Percentiles rank a stretch among this genome's conserved stretches.
These are phyloP conservation scores for Bergia puertoricense DNA, from an alignment of 92 coral and sea anemone genomes.

Conservation along the genomic window DNA sequence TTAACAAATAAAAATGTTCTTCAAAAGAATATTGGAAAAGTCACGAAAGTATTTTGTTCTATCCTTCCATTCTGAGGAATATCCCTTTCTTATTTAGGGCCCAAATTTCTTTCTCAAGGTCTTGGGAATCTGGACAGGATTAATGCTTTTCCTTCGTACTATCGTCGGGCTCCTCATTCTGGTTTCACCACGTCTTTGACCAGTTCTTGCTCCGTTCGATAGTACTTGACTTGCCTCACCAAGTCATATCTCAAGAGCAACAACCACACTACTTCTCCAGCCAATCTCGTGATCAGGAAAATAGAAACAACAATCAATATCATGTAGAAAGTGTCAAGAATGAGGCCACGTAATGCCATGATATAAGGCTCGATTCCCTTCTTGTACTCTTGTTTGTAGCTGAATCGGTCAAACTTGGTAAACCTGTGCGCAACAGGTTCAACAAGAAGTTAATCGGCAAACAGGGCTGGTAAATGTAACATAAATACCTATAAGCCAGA, in stretches of 20 bases:
- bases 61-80: conserved; percentile 40
- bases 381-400: conserved; percentile 68
- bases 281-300: conserved; percentile 45
- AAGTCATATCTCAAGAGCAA: conserved; percentile 61
- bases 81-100: conserved; percentile 34
- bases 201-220: conserved; percentile 36
- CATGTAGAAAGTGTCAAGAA: conserved; percentile 78
- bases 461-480: not conserved
- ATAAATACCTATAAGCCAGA: not conserved
- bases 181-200: conserved; percentile 9
- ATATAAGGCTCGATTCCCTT: conserved; percentile 66
- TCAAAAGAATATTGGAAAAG: too few species aligned
- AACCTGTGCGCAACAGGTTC: conserved; percentile 50
- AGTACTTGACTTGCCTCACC: conserved; percentile 72
- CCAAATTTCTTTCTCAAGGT: conserved; percentile 58
- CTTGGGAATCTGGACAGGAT: conserved; percentile 57
- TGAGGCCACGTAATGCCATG: conserved; percentile 58
- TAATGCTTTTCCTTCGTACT: not conserved
- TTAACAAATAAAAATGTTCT: too few species aligned
- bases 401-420: conserved; percentile 76
- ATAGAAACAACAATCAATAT: conserved; percentile 57
- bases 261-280: conserved; percentile 55
- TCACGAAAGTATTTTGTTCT: not conserved
- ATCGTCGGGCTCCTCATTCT: not conserved
- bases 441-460: not conserved